Evolutionary conservation across 2,113 vertebrate species (phyloP).

Genomic region (Myrmophylax atrothorax): DNA sequence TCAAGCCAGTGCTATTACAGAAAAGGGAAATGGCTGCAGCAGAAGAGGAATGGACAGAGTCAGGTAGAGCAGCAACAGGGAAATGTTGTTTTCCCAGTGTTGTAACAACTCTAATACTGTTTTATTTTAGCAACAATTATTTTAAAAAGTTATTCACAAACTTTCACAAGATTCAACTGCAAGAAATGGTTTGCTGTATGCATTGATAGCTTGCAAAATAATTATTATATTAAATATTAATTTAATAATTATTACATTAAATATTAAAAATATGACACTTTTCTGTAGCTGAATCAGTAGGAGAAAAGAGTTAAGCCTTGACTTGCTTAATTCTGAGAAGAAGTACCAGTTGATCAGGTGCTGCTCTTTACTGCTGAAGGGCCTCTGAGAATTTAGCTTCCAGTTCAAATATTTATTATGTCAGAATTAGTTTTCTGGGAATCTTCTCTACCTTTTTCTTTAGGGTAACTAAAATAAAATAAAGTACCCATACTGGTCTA

Average conservation of each 20-base stretch:
- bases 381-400: neutral
- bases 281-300: neutral
- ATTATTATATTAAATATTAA: neutral
- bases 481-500: neutral
- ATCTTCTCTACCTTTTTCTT: neutral
- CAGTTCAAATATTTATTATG: constrained; percentile 31
- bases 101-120: neutral
- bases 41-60: neutral
- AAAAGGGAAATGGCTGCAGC: neutral
- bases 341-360: neutral
- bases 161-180: neutral
- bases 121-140: neutral
- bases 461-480: constrained; percentile 3
- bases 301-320: neutral
- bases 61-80: neutral
- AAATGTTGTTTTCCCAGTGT: neutral
- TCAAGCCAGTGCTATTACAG: neutral
- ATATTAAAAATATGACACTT: neutral
- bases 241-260: neutral
- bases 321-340: neutral
- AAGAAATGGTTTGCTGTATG: neutral
- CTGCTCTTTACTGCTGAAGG: neutral
- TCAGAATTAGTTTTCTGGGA: constrained; percentile 37
- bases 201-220: neutral
- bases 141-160: neutral